Evolutionary conservation across 2,888 invertebrate species (phyloP).

Genomic region (Griposia aprilina): DNA sequence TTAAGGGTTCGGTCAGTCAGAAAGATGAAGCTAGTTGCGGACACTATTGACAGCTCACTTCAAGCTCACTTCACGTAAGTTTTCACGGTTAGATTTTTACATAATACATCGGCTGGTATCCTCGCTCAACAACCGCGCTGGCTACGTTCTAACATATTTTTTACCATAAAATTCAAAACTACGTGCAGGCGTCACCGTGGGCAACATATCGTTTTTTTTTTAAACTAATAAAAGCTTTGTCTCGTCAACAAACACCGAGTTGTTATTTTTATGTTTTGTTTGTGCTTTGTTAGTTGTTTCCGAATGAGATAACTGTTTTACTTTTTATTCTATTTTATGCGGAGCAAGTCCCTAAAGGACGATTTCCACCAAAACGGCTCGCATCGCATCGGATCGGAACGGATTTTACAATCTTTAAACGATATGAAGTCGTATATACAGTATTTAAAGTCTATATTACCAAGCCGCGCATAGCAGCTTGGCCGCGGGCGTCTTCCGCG

Average conservation of each 20-base stretch:
- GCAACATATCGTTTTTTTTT: background rate
- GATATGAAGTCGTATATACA: no score
- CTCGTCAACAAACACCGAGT: background rate
- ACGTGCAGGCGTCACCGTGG: background rate
- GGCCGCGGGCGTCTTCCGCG: no score
- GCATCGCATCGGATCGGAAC: no score
- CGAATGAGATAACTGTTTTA: constrained; percentile 13
- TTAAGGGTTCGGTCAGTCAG: no score
- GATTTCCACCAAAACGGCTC: no score
- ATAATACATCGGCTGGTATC: background rate
- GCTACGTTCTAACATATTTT: background rate
- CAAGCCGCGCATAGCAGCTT: no score
- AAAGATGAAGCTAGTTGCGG: no score
- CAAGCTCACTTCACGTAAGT: background rate
- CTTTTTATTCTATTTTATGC: background rate
- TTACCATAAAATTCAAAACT: background rate
- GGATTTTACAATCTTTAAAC: no score
- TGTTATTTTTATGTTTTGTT: constrained; percentile 29
- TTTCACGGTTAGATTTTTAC: background rate
- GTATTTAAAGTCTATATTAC: no score
- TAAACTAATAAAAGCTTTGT: constrained; percentile 4
- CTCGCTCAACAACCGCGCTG: no score
- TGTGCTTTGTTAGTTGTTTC: constrained; percentile 14
- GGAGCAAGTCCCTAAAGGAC: background rate
- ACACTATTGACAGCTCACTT: background rate